Evolutionary conservation across 2,113 vertebrate genomes (phyloP), one percentile per base, ranked within the genome.

Genomic region (Choloepus hoffmanni): DNA sequence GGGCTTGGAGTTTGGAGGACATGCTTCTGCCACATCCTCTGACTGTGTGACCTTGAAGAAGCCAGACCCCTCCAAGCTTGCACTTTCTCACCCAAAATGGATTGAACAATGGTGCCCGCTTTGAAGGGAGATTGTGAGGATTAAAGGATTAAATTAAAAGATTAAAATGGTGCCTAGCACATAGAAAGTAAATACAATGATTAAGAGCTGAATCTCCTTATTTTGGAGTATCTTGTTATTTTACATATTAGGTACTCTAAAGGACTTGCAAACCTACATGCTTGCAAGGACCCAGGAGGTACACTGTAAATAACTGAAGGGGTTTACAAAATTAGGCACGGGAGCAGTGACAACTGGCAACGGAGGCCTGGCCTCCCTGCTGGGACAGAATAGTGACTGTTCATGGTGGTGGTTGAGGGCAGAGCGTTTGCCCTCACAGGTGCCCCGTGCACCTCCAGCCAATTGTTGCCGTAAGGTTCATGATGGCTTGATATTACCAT

Each of bases 121-220:
- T 92, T 83, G n/a, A 67, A 78, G 72, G 24, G 4, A 30, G 40
- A 26, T 9, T 18, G 4, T 81, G 18, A 83, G 45, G 65, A 58
- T 53, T 40, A 45, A 84, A 83, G 30, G 43, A 28, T 45, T 84
- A 74, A 74, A 16, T 45, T 21, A 84, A 63, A 84, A 16, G 70
- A 33, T 73, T 91, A 48, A 95, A 92, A 73, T 81, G 24, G 11
- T 87, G 9, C 33, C 62, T 70, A 5, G 14, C 33, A 81, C 16
- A 50, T 16, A 55, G 4, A 58, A 68, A 74, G 10, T 63, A 58
- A 58, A 5, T 21, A 21, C 19, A 58, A 16, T 60, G 55, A 40
- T 24, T 40, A 9, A 58, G 24, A 83, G 8, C 43, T 83, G 4
- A 21, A 7, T 15, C 40, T 30, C 76, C 33, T 8, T 11, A 7